Conservation (phyloP, 92 coral and sea anemone species). For the Palythoa caribaeorum region DNA sequence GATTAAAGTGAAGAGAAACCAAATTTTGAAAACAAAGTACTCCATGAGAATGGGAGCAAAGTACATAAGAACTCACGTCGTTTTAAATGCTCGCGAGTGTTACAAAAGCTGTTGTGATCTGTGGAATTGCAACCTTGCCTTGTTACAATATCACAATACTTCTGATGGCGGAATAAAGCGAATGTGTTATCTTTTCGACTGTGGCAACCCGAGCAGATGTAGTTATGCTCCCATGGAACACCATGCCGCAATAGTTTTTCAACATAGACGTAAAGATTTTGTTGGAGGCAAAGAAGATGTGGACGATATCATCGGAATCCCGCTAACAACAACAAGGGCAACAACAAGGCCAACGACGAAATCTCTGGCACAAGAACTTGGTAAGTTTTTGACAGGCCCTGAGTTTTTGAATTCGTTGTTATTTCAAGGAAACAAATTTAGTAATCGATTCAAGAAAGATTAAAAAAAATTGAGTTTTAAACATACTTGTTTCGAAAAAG, state of each 20-base stretch:
- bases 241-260: constrained; percentile 31
- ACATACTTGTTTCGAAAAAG: too few relatives aligned
- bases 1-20: constrained; percentile 23
- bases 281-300: constrained; percentile 31
- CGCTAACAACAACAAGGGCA: neutral
- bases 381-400: constrained; percentile 1
- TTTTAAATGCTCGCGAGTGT: neutral
- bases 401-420: neutral
- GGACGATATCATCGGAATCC: neutral
- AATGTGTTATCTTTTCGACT: constrained; percentile 37
- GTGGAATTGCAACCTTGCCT: constrained; percentile 25
- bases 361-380: constrained; percentile 34
- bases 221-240: constrained; percentile 13
- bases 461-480: neutral
- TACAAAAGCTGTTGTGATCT: constrained; percentile 23
- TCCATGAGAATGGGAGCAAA: constrained; percentile 36
- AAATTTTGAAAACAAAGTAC: constrained; percentile 40
- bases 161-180: constrained; percentile 38
- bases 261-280: neutral
- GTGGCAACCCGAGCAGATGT: constrained; percentile 44
- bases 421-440: neutral
- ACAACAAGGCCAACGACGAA: constrained; percentile 20
- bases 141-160: constrained; percentile 14
- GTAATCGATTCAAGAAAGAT: neutral
- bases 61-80: neutral